Conservation (phyloP, 1,140 invertebrate genomes). For the Nilaparvata lugens region DNA sequence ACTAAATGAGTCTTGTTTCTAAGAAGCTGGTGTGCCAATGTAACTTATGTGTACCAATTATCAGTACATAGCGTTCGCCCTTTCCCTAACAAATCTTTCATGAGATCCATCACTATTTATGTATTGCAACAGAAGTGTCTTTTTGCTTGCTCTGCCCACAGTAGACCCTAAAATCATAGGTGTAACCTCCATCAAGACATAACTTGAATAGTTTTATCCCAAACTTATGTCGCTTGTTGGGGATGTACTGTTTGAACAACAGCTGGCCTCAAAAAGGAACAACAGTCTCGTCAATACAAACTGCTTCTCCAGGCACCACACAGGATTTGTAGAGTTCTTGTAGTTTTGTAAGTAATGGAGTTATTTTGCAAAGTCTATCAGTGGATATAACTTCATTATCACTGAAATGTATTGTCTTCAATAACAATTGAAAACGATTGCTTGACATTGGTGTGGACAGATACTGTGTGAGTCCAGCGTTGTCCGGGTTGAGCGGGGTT, state of each 20-base stretch:
- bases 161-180: not conserved
- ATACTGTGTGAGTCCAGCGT: no score
- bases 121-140: not conserved
- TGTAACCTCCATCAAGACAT: not conserved
- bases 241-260: not conserved
- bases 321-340: no score
- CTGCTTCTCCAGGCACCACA: no score
- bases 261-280: not conserved
- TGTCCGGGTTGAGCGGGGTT: constrained; percentile 49
- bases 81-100: not conserved
- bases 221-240: not conserved
- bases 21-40: not conserved
- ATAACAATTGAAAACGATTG: no score
- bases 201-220: not conserved
- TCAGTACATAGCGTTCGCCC: no score
- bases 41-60: not conserved
- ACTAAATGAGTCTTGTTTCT: not conserved
- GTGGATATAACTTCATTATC: no score
- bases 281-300: no score
- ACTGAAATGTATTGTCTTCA: no score
- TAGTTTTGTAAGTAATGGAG: no score
- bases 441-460: no score
- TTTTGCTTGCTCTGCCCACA: not conserved
- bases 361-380: no score
- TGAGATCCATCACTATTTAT: not conserved